Conservation (phyloP, 1,140 invertebrate genomes). For the Anthonomus grandis region DNA sequence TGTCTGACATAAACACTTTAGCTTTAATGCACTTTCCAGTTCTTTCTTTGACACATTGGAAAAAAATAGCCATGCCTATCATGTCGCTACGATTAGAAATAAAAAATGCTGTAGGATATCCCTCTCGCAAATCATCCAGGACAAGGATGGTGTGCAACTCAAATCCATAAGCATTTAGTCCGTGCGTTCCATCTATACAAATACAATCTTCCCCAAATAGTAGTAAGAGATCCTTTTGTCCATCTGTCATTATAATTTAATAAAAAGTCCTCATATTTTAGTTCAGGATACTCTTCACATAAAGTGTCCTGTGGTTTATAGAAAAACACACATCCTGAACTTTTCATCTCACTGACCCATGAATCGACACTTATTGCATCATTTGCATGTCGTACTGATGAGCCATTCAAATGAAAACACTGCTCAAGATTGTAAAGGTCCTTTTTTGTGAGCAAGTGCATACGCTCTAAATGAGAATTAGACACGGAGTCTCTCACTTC, state of each 20-base stretch:
- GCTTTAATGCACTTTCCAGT: neutral
- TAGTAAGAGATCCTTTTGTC: constrained; percentile 3
- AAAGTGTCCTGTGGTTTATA: constrained; percentile 20
- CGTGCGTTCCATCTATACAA: constrained; percentile 28
- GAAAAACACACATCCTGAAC: constrained; percentile 18
- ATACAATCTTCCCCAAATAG: constrained; percentile 19
- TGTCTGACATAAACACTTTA: constrained; percentile 28
- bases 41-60: constrained; percentile 3
- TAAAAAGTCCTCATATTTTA: constrained; percentile 25
- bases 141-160: constrained; percentile 17
- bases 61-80: constrained; percentile 19
- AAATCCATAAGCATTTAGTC: constrained; percentile 15
- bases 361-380: constrained; percentile 3
- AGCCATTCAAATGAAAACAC: constrained; percentile 1
- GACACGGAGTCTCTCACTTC: constrained; percentile 2
- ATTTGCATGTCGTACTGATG: constrained; percentile 16
- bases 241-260: constrained; percentile 24
- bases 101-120: constrained; percentile 9
- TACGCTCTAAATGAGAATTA: neutral
- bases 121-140: constrained; percentile 19
- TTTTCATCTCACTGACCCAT: constrained; percentile 11
- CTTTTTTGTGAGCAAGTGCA: constrained; percentile 9
- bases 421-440: constrained; percentile 5
- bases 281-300: constrained; percentile 9
- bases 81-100: constrained; percentile 12